phyloP scores from a whole-genome alignment of 2,797 vertebrate genomes.

The Lycodopsis pacificus region DNA sequence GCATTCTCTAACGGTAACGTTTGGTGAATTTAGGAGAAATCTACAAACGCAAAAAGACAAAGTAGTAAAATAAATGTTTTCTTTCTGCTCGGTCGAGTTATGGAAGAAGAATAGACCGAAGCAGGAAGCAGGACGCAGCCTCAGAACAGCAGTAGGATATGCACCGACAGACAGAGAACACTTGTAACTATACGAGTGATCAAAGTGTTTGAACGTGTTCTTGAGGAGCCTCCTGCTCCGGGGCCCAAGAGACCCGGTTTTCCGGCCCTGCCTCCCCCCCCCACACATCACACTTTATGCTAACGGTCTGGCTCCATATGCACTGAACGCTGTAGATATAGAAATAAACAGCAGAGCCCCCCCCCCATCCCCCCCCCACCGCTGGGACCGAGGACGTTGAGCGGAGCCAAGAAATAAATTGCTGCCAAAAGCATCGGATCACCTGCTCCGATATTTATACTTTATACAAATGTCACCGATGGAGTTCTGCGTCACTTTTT shows the following conservation, averaged over 20 bases:
- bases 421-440: constrained; percentile 48
- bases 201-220: too few species aligned
- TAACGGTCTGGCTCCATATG: constrained; percentile 44
- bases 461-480: constrained; percentile 51
- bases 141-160: too few species aligned
- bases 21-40: not conserved
- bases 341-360: constrained; percentile 54
- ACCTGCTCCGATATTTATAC: constrained; percentile 58
- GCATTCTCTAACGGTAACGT: not conserved
- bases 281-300: constrained; percentile 41
- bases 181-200: too few species aligned
- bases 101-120: too few species aligned
- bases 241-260: too few species aligned
- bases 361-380: not conserved
- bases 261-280: not conserved
- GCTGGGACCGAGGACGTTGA: constrained; percentile 44
- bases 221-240: not conserved
- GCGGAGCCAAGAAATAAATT: constrained; percentile 53
- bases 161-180: too few species aligned
- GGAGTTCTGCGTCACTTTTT: constrained; percentile 21
- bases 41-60: too few species aligned
- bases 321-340: constrained; percentile 49
- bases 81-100: too few species aligned
- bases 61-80: too few species aligned
- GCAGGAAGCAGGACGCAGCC: too few species aligned